These are phyloP conservation scores for Phaonia tiefii DNA, from an alignment of 2,888 invertebrate species.

Conservation along the genomic window DNA sequence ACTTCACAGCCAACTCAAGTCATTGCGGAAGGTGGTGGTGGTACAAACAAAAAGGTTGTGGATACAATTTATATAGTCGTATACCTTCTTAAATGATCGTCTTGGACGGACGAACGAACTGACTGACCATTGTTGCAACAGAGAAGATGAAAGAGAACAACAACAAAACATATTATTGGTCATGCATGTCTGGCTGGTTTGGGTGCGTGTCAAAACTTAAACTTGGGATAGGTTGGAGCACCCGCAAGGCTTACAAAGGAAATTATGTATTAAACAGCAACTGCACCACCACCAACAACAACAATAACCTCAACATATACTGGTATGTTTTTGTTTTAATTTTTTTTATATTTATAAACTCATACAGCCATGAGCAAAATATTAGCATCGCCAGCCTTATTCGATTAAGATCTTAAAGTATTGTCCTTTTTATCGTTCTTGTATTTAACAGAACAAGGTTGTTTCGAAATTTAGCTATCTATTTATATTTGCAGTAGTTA, in stretches of 20 bases:
- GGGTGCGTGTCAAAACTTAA: conserved; percentile 77
- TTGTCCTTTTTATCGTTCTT: too few relatives aligned
- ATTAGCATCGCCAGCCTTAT: too few relatives aligned
- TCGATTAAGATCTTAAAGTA: too few relatives aligned
- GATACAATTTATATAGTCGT: neutral
- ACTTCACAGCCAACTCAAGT: too few relatives aligned
- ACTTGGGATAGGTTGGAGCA: conserved; percentile 79
- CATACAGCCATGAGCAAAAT: too few relatives aligned
- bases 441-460: too few relatives aligned
- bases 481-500: too few relatives aligned
- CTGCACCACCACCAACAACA: conserved; percentile 66
- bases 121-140: conserved; percentile 25
- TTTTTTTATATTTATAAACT: conserved; percentile 11
- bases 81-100: conserved; percentile 48
- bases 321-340: conserved; percentile 22
- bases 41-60: too few relatives aligned
- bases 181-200: conserved; percentile 65
- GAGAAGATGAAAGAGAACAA: conserved; percentile 1
- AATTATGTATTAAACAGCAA: conserved; percentile 62
- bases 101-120: conserved; percentile 58
- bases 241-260: conserved; percentile 72
- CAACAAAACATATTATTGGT: conserved; percentile 56
- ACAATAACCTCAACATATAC: conserved; percentile 67
- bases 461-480: too few relatives aligned
- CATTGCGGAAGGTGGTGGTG: too few relatives aligned